Evolutionary conservation across 1,140 invertebrate genomes (phyloP), one percentile per base, ranked within the genome.

Genomic region (Drosophila orena): DNA sequence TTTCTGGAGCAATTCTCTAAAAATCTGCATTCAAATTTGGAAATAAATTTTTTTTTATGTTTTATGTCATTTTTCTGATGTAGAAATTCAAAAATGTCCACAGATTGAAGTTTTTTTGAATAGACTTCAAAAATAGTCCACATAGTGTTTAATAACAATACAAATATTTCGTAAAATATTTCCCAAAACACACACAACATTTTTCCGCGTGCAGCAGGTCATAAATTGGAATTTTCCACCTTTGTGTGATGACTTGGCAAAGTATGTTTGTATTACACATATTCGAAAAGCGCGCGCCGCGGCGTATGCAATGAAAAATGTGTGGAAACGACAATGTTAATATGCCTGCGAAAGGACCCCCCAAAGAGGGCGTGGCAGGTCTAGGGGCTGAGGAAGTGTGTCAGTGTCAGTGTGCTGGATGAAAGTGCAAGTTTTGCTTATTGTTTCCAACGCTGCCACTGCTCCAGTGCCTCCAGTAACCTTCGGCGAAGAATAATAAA

Each of bases 361-460:
- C 12, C 11, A 14, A 46, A 22, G 58, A 60, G 62, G 44, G 61
- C 43, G 38, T 54, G 60, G 59, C 59, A n/a, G 15, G 30, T 11
- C 7, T 14, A 54, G 27, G 53, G 44, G 15, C 15, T 40, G 22
- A 20, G 43, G 60, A 76, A 61, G 44, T 74, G 55, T 59, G 54
- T 55, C 59, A 59, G 50, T 66, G 64, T 57, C 49, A 52, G 49
- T 70, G 20, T 50, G 77, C 20, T 75, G 49, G 44, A 47, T 81
- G 74, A 86, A 86, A 86, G 83, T 86, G 83, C 81, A 86, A 88
- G 81, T 86, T 86, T 44, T 65, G 72, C 72, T 74, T 79, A 84
- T 80, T 77, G 81, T 72, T 80, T 60, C 54, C 70, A 46, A 47
- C 17, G 38, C 58, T 72, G 46, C 50, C 38, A 30, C 15, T 69